Evolutionary conservation across 2,888 invertebrate species (phyloP).

Genomic region (Trichopoda pennipes): DNA sequence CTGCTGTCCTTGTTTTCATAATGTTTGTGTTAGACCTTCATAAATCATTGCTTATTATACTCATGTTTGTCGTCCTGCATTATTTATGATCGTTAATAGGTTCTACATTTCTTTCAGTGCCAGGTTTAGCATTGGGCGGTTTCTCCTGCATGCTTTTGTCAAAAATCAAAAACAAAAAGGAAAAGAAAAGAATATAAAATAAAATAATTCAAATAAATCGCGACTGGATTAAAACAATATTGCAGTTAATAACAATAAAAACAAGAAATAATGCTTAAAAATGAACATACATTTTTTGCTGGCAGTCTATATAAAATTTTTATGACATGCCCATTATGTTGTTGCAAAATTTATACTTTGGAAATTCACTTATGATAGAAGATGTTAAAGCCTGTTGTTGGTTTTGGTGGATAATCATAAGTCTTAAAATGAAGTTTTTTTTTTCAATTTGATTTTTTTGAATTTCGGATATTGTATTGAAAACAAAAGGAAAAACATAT

Average conservation of each 20-base stretch:
- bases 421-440: slow-evolving; percentile 51
- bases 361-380: slow-evolving; percentile 44
- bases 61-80: slow-evolving; percentile 64
- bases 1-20: slow-evolving; percentile 22
- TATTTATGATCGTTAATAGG: slow-evolving; percentile 61
- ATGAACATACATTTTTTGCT: slow-evolving; percentile 3
- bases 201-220: slow-evolving; percentile 49
- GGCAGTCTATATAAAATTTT: slow-evolving; percentile 59
- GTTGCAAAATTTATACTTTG: slow-evolving; percentile 30
- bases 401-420: slow-evolving; percentile 59
- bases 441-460: slow-evolving; percentile 1
- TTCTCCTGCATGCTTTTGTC: slow-evolving; percentile 17
- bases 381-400: neutral
- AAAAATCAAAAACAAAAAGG: slow-evolving; percentile 29
- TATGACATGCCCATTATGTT: slow-evolving; percentile 53
- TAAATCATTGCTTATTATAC: slow-evolving; percentile 64
- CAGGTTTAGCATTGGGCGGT: slow-evolving; percentile 25
- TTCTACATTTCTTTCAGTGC: slow-evolving; percentile 29
- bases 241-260: slow-evolving; percentile 42
- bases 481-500: slow-evolving; percentile 19
- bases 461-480: slow-evolving; percentile 26
- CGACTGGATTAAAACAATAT: slow-evolving; percentile 59
- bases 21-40: slow-evolving; percentile 61
- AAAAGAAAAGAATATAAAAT: slow-evolving; percentile 17
- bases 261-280: slow-evolving; percentile 3